Evolutionary conservation across 1,140 invertebrate species (phyloP).

Genomic region (Colletes gigas): DNA sequence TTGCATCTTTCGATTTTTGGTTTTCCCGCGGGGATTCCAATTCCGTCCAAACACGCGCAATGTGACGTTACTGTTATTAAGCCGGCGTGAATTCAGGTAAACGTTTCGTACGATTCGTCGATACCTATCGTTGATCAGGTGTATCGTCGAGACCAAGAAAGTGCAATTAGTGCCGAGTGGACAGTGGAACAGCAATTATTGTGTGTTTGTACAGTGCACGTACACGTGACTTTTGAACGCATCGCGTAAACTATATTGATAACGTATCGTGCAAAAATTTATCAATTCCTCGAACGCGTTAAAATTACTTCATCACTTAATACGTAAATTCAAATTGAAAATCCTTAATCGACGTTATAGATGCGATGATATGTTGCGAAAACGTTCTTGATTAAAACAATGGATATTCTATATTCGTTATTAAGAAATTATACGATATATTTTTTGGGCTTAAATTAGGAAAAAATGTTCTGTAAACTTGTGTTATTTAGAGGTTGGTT

Average conservation of each 20-base stretch:
- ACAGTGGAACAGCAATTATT: not conserved
- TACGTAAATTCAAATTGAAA: not conserved
- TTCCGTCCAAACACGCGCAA: not conserved
- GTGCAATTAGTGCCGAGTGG: not conserved
- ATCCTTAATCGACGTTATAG: not conserved
- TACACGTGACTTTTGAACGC: not conserved
- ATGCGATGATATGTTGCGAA: not conserved
- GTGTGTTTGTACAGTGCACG: not conserved
- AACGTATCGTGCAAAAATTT: not conserved
- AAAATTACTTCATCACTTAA: not conserved
- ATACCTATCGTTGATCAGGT: no score
- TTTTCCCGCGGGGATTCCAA: constrained; percentile 54
- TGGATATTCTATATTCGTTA: no score
- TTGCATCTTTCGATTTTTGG: constrained; percentile 21
- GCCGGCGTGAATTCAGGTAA: not conserved
- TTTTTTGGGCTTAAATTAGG: no score
- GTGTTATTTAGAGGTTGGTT: no score
- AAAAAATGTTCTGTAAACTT: no score
- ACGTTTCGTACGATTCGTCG: not conserved
- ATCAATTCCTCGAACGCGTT: constrained; percentile 10
- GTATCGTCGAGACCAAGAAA: not conserved
- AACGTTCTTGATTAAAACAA: no score
- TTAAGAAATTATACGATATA: no score
- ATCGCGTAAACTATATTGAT: not conserved
- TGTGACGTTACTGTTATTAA: not conserved